Conservation (phyloP, 1,140 invertebrate species). For the Leptopilina clavipes region DNA sequence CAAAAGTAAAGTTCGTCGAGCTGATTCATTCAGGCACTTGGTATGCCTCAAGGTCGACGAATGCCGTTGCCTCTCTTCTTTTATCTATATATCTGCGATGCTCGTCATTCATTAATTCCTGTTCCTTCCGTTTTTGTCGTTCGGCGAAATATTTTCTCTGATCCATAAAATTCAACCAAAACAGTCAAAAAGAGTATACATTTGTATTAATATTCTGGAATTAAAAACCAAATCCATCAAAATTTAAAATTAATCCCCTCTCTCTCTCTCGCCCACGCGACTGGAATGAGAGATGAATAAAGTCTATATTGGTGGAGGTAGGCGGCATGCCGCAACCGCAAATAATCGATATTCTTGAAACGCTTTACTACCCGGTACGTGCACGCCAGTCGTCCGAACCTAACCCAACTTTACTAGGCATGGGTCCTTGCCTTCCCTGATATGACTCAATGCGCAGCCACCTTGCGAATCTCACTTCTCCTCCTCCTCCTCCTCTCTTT, state of each 20-base stretch:
- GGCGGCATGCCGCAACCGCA: constrained; percentile 53
- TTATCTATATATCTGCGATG: neutral
- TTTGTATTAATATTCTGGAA: too few species aligned
- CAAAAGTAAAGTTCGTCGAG: constrained; percentile 17
- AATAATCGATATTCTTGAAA: constrained; percentile 63
- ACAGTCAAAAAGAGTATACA: too few species aligned
- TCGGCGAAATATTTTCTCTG: too few species aligned
- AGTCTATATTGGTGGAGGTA: neutral
- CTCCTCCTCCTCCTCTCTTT: too few species aligned
- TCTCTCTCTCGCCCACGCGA: neutral
- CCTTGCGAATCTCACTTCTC: neutral
- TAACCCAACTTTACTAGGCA: constrained; percentile 42
- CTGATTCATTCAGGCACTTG: constrained; percentile 28
- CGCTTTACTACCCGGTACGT: constrained; percentile 45
- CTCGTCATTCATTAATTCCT: constrained; percentile 1
- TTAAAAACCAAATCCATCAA: too few species aligned
- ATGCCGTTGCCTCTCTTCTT: constrained; percentile 12
- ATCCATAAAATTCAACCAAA: too few species aligned
- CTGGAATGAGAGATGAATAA: constrained; percentile 19
- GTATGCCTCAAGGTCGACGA: constrained; percentile 31
- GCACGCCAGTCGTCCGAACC: constrained; percentile 38
- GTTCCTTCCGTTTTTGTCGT: constrained; percentile 10
- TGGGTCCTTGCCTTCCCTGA: constrained; percentile 12
- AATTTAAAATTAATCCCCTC: too few species aligned
- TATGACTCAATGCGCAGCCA: constrained; percentile 37